These are phyloP conservation scores for Oryzias curvinotus DNA, from an alignment of 2,113 vertebrate genomes.

Conservation along the genomic window DNA sequence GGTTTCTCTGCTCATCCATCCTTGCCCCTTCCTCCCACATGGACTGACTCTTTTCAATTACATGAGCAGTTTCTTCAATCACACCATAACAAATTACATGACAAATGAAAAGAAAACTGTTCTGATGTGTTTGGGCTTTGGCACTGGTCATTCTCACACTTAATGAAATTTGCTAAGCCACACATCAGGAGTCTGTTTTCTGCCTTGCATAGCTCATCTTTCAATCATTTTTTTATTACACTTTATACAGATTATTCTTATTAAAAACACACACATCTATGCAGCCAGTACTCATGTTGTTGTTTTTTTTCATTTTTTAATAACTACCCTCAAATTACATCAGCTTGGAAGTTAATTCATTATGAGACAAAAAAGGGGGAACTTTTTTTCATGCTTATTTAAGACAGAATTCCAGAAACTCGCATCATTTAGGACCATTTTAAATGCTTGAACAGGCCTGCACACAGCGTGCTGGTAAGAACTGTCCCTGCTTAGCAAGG, in stretches of 20 bases:
- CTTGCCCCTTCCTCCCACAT: slow-evolving; percentile 40
- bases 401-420: slow-evolving; percentile 5
- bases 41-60: slow-evolving; percentile 76
- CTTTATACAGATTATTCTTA: slow-evolving; percentile 65
- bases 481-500: too few relatives aligned
- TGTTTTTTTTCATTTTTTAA: slow-evolving; percentile 13
- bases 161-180: slow-evolving; percentile 76
- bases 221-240: slow-evolving; percentile 50
- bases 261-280: slow-evolving; percentile 48
- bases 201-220: slow-evolving; percentile 30
- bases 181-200: slow-evolving; percentile 70
- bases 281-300: slow-evolving; percentile 3
- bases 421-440: too few relatives aligned
- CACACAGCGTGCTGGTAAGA: too few relatives aligned
- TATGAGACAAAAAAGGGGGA: slow-evolving; percentile 29
- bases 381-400: slow-evolving; percentile 22
- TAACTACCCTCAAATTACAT: slow-evolving; percentile 40
- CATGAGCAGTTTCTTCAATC: slow-evolving; percentile 73
- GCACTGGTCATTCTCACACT: slow-evolving; percentile 53
- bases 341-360: slow-evolving; percentile 22
- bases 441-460: too few relatives aligned
- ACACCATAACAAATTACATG: slow-evolving; percentile 74
- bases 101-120: slow-evolving; percentile 76
- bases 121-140: slow-evolving; percentile 66
- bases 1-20: slow-evolving; percentile 34